These are phyloP conservation scores for Cenopis cana DNA, from an alignment of 2,888 invertebrate species.

Conservation along the genomic window DNA sequence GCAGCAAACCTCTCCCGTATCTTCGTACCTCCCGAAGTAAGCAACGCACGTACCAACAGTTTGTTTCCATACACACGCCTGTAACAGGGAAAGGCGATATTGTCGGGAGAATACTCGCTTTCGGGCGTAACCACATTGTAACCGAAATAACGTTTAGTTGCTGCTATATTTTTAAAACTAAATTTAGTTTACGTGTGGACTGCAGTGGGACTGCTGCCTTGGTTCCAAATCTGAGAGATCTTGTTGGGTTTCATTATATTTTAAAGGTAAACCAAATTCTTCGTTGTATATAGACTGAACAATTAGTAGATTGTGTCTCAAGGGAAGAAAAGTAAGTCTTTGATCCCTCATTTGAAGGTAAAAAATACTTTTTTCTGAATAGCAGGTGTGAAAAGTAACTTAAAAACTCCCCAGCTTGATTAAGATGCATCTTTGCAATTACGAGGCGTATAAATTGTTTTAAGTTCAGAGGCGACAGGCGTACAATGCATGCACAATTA, in stretches of 20 bases:
- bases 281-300: too few relatives aligned
- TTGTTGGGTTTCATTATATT: neutral
- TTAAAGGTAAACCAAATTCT: neutral
- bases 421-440: too few relatives aligned
- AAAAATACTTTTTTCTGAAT: too few relatives aligned
- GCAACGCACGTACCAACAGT: constrained; percentile 58
- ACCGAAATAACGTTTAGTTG: constrained; percentile 47
- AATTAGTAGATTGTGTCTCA: too few relatives aligned
- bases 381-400: too few relatives aligned
- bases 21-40: constrained; percentile 30
- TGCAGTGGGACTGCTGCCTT: neutral
- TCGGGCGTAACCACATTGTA: constrained; percentile 44
- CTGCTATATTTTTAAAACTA: constrained; percentile 43
- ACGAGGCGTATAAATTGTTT: too few relatives aligned
- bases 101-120: constrained; percentile 46
- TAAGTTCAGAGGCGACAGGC: too few relatives aligned
- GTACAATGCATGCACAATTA: too few relatives aligned
- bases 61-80: constrained; percentile 60
- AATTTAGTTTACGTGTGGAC: constrained; percentile 27
- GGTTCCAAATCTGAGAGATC: neutral
- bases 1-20: neutral
- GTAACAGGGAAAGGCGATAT: constrained; percentile 52
- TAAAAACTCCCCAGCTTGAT: too few relatives aligned
- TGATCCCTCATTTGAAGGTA: too few relatives aligned
- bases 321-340: too few relatives aligned